phyloP scores from a whole-genome alignment of 2,888 invertebrate genomes.

The Drepana falcataria region DNA sequence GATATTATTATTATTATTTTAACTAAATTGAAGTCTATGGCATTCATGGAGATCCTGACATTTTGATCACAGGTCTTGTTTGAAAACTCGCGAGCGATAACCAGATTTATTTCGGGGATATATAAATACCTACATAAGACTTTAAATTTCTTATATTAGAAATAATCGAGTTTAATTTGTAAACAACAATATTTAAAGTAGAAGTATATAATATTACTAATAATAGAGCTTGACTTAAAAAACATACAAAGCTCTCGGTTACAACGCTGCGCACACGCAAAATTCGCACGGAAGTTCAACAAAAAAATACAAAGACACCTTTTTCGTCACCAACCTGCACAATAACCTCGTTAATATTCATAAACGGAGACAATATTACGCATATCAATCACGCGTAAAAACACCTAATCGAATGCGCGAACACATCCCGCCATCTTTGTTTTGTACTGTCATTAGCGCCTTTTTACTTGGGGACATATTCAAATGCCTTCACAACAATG shows the following conservation, averaged over 20 bases:
- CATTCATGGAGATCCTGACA: no score
- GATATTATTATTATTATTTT: no score
- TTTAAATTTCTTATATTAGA: no score
- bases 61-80: no score
- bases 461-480: constrained; percentile 51
- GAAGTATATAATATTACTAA: no score
- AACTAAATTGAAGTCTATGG: no score
- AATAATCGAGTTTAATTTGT: no score
- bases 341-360: constrained; percentile 65
- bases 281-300: constrained; percentile 60
- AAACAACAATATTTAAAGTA: no score
- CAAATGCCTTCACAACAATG: constrained; percentile 56
- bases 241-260: constrained; percentile 18
- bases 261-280: constrained; percentile 28
- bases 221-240: no score
- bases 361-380: constrained; percentile 61
- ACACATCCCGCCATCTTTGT: constrained; percentile 65
- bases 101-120: no score
- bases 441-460: constrained; percentile 70
- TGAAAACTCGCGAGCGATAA: no score
- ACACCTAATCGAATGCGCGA: constrained; percentile 65
- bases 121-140: no score
- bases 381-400: constrained; percentile 71
- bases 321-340: constrained; percentile 55
- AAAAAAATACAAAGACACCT: constrained; percentile 37